Percentiles rank a stretch among this genome's conserved stretches.
phyloP scores from a whole-genome alignment of 2,888 invertebrate genomes.

The Uloborus plumipes region DNA sequence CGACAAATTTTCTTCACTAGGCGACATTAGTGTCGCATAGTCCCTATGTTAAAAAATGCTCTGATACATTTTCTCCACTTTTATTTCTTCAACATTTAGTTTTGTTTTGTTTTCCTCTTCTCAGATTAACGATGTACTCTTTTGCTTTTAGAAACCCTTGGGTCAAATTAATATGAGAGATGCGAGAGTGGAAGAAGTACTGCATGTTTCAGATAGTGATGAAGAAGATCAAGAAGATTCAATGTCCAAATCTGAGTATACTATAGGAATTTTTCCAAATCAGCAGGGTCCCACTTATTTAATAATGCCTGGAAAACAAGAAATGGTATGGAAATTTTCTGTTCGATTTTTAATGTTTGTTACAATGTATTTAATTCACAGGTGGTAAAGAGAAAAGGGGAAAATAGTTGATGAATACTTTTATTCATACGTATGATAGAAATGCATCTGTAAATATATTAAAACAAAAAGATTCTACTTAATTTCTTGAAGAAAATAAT shows the following conservation, averaged over 20 bases:
- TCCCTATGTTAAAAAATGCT: too few species aligned
- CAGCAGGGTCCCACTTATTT: slow-evolving; percentile 95
- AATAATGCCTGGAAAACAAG: slow-evolving; percentile 90
- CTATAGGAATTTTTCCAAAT: slow-evolving; percentile 93
- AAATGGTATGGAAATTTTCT: slow-evolving; percentile 75
- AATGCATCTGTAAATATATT: too few species aligned
- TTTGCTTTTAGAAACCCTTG: slow-evolving; percentile 71
- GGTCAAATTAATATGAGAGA: slow-evolving; percentile 97
- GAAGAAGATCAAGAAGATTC: slow-evolving; percentile 70
- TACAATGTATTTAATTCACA: too few species aligned
- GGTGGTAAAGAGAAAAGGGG: too few species aligned
- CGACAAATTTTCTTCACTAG: too few species aligned
- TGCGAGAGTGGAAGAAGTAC: slow-evolving; percentile 94
- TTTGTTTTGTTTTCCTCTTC: too few species aligned
- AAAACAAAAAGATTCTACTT: too few species aligned
- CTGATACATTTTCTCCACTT: not conserved
- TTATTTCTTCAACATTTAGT: not conserved
- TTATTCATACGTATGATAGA: too few species aligned
- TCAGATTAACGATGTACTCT: not conserved
- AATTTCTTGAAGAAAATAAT: too few species aligned
- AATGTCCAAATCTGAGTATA: slow-evolving; percentile 74
- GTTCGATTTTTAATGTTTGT: too few species aligned
- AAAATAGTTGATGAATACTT: too few species aligned
- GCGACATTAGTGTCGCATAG: too few species aligned
- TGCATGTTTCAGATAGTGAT: slow-evolving; percentile 80